phyloP scores from a whole-genome alignment of 2,113 vertebrate genomes.

The Abramis brama region DNA sequence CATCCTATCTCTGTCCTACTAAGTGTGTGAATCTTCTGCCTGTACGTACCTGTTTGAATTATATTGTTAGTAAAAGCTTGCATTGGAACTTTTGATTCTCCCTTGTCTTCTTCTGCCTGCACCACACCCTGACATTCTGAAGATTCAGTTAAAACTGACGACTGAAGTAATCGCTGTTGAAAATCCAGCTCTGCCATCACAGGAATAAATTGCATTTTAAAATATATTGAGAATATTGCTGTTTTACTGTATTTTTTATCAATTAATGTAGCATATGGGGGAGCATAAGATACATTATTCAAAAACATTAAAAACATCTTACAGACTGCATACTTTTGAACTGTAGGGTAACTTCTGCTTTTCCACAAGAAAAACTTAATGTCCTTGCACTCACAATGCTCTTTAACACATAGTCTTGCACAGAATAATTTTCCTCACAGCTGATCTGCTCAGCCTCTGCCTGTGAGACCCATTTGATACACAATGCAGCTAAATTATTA shows the following conservation, averaged over 20 bases:
- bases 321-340: background rate
- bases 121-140: no score
- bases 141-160: no score
- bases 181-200: no score
- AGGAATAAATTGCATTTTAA: no score
- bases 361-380: background rate
- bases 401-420: background rate
- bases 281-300: background rate
- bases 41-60: no score
- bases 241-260: background rate
- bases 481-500: constrained; percentile 14
- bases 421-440: constrained; percentile 3
- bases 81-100: no score
- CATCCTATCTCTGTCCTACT: no score
- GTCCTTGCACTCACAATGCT: background rate
- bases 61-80: no score
- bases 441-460: background rate
- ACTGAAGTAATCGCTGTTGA: no score
- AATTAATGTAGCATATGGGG: background rate
- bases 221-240: no score
- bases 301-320: background rate
- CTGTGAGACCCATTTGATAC: background rate
- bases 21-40: no score
- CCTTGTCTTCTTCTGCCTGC: no score
- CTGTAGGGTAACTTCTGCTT: background rate